Percentiles rank a stretch among this genome's conserved stretches.
Conservation (phyloP, 2,888 invertebrate genomes). For the Synergus laeviventris region DNA sequence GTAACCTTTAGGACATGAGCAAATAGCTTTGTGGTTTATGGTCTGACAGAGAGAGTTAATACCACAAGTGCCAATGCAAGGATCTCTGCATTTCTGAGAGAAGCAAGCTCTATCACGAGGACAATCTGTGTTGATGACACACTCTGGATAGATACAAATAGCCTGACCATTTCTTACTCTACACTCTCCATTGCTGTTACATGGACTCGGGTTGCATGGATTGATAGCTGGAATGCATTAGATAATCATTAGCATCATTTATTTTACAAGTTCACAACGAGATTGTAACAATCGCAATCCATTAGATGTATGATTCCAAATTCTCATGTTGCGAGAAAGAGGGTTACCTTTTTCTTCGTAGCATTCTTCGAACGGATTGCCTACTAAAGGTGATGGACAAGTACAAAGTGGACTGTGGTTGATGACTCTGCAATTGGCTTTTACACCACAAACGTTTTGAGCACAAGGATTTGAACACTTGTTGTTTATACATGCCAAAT, state of each 20-base stretch:
- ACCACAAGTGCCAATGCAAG: slow-evolving; percentile 89
- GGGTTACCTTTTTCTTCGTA: slow-evolving; percentile 71
- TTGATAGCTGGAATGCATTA: slow-evolving; percentile 72
- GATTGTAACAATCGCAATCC: neutral
- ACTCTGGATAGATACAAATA: slow-evolving; percentile 90
- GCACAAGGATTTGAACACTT: slow-evolving; percentile 89
- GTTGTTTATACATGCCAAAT: slow-evolving; percentile 88
- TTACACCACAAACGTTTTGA: slow-evolving; percentile 87
- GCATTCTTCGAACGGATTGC: slow-evolving; percentile 77
- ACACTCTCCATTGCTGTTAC: slow-evolving; percentile 89
- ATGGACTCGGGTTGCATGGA: slow-evolving; percentile 91
- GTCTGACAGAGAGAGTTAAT: slow-evolving; percentile 88
- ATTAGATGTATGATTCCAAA: neutral
- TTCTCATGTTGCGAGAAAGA: neutral
- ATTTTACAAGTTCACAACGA: slow-evolving; percentile 7
- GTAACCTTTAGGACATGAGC: slow-evolving; percentile 88
- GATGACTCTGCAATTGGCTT: slow-evolving; percentile 84
- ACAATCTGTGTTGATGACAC: slow-evolving; percentile 92
- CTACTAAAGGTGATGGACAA: slow-evolving; percentile 79
- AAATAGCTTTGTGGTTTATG: slow-evolving; percentile 88
- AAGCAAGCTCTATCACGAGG: slow-evolving; percentile 88
- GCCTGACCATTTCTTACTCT: slow-evolving; percentile 83
- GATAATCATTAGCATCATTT: neutral
- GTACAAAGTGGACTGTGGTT: slow-evolving; percentile 89
- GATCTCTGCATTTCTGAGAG: slow-evolving; percentile 89